These are phyloP conservation scores for Maniola hyperantus DNA, from an alignment of 2,888 invertebrate species.

Conservation along the genomic window DNA sequence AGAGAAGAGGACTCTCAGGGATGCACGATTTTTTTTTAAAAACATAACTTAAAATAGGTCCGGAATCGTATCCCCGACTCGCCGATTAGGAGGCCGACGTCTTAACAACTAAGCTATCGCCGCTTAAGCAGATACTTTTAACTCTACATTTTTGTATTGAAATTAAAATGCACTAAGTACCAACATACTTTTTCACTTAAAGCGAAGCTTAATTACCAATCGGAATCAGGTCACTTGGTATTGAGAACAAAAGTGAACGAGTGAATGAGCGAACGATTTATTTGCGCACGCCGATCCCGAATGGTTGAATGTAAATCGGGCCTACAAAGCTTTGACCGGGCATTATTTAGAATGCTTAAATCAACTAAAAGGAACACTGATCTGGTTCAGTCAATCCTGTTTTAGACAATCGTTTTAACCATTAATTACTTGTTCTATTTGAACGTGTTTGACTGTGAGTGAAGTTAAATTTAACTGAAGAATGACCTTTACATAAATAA, in stretches of 20 bases:
- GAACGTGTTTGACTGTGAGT: background rate
- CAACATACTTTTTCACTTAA: slow-evolving; percentile 3
- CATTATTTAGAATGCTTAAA: slow-evolving; percentile 68
- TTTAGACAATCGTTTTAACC: slow-evolving; percentile 13
- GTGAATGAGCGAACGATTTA: slow-evolving; percentile 61
- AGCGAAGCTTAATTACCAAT: slow-evolving; percentile 15
- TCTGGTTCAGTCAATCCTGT: slow-evolving; percentile 23
- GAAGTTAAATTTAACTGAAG: background rate
- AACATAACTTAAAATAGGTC: no score
- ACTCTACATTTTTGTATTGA: background rate
- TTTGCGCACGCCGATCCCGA: slow-evolving; percentile 55
- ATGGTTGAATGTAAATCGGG: slow-evolving; percentile 61
- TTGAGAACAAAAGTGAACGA: slow-evolving; percentile 34
- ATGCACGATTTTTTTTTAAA: no score
- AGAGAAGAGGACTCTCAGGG: no score
- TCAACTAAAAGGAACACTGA: slow-evolving; percentile 49
- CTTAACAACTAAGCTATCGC: no score
- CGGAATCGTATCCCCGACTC: no score
- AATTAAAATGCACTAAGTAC: background rate
- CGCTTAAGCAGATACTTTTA: background rate
- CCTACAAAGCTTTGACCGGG: slow-evolving; percentile 66
- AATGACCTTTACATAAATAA: no score
- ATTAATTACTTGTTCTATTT: slow-evolving; percentile 15
- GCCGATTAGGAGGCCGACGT: no score
- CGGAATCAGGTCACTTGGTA: slow-evolving; percentile 33